phyloP scores from a whole-genome alignment of 2,113 vertebrate species.

The Hippocampus mohnikei region DNA sequence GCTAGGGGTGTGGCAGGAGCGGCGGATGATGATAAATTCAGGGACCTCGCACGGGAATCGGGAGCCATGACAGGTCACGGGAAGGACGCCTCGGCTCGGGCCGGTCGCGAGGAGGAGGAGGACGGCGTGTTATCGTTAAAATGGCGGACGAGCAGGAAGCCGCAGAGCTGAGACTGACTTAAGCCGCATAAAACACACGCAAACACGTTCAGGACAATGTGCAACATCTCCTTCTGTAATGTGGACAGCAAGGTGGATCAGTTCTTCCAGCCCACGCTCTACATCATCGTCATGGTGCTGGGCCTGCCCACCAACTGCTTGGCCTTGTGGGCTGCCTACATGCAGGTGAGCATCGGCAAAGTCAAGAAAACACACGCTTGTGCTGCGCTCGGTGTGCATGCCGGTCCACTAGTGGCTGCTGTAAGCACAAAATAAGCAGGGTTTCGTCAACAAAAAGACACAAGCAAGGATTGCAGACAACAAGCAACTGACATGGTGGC shows the following conservation, averaged over 20 bases:
- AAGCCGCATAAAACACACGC: not conserved
- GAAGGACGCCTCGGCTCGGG: constrained; percentile 12
- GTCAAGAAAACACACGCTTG: not conserved
- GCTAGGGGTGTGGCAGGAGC: not conserved
- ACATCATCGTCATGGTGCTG: constrained; percentile 83
- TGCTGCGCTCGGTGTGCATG: not conserved
- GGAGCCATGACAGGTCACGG: constrained; percentile 38
- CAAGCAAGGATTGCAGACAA: too few species aligned
- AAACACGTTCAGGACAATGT: constrained; percentile 67
- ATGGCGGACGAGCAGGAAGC: constrained; percentile 41
- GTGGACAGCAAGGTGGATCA: constrained; percentile 88
- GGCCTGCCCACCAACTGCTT: constrained; percentile 88
- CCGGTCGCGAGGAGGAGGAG: constrained; percentile 21
- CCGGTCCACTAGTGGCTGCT: not conserved
- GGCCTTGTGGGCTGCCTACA: constrained; percentile 86
- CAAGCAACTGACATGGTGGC: too few species aligned
- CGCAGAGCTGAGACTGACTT: constrained; percentile 45
- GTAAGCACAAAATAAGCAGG: not conserved
- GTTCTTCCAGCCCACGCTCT: constrained; percentile 85
- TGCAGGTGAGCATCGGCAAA: constrained; percentile 70
- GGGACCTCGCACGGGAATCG: constrained; percentile 6
- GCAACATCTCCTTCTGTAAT: constrained; percentile 81
- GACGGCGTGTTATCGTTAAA: constrained; percentile 39
- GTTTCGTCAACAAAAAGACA: not conserved
- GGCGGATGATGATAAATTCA: constrained; percentile 21